Evolutionary conservation across 64 coral and sea anemone genomes (phyloP).

Genomic region (Montipora cactus): DNA sequence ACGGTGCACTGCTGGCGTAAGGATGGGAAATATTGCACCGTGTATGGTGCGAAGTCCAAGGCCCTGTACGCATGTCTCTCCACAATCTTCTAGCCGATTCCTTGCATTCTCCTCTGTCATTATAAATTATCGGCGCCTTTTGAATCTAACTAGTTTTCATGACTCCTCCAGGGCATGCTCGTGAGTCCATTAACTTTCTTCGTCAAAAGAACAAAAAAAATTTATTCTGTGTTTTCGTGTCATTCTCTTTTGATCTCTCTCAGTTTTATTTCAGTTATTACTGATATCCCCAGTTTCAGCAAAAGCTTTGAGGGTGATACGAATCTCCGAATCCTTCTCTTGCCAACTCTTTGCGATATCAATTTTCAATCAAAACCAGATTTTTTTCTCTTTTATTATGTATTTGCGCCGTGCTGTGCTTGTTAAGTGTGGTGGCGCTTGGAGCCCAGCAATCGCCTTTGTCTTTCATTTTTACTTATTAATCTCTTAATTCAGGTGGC

Average conservation of each 20-base stretch:
- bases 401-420: slow-evolving; percentile 12
- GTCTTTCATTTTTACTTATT: slow-evolving; percentile 28
- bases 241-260: neutral
- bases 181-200: neutral
- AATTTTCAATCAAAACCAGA: slow-evolving; percentile 12
- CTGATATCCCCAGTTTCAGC: no score
- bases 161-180: neutral
- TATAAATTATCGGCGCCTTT: no score
- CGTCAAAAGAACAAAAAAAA: neutral
- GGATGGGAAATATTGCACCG: no score
- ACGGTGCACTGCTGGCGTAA: no score
- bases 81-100: neutral
- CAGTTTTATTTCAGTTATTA: neutral
- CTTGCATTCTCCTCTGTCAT: neutral
- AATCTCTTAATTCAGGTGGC: slow-evolving; percentile 26
- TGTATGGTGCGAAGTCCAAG: no score
- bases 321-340: no score
- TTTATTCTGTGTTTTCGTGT: neutral
- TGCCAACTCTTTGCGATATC: neutral
- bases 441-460: no score
- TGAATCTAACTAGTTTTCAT: no score
- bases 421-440: neutral
- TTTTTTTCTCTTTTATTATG: neutral
- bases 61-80: no score
- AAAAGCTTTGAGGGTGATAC: no score